phyloP scores from a whole-genome alignment of 1,140 invertebrate genomes.

The Bombus ignitus region DNA sequence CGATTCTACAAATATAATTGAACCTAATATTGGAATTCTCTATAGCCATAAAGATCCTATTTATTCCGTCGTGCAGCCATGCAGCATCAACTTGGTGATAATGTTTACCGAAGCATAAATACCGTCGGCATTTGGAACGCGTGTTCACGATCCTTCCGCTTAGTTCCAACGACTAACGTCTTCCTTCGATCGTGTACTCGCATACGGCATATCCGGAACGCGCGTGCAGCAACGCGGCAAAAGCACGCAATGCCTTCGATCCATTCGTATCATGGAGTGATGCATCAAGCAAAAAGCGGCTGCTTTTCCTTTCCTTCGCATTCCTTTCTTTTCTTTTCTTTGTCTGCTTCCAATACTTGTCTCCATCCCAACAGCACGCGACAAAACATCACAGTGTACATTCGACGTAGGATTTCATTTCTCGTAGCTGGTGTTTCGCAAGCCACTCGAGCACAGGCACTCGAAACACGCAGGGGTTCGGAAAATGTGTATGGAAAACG shows the following conservation, averaged over 20 bases:
- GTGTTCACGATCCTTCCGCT: conserved; percentile 27
- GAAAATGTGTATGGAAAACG: conserved; percentile 23
- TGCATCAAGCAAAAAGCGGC: background rate
- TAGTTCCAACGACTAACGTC: conserved; percentile 12
- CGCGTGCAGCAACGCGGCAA: background rate
- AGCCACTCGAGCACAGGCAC: conserved; percentile 16
- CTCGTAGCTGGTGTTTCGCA: conserved; percentile 17
- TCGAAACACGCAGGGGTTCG: background rate
- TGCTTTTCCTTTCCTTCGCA: background rate
- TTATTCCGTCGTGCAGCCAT: background rate
- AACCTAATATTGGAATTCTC: no score
- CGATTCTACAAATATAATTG: no score
- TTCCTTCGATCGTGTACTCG: conserved; percentile 43
- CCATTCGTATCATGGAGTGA: background rate
- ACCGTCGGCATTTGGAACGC: conserved; percentile 70
- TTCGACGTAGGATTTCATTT: conserved; percentile 33
- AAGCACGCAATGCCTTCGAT: conserved; percentile 38
- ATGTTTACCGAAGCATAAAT: conserved; percentile 78
- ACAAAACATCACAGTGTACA: background rate
- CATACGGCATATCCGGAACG: conserved; percentile 9
- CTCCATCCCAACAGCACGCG: conserved; percentile 11
- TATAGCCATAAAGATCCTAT: background rate
- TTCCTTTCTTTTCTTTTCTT: background rate
- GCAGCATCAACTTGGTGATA: conserved; percentile 71
- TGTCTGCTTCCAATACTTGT: conserved; percentile 10